A percentile compares a stretch with the other conserved stretches of the same genome.
Conservation (phyloP, 2,113 vertebrate genomes). For the Zosterops borbonicus region DNA sequence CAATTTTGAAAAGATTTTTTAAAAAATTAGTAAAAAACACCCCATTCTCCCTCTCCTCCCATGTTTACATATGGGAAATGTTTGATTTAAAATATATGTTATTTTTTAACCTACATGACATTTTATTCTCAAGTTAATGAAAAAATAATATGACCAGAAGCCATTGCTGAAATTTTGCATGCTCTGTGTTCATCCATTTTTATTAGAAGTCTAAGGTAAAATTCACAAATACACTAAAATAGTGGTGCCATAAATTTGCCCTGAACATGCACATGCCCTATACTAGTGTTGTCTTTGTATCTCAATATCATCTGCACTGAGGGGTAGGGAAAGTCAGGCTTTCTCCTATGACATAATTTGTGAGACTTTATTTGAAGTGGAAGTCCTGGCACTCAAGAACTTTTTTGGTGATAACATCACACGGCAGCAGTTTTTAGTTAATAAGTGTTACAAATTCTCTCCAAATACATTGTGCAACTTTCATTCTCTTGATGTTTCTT, state of each 20-base stretch:
- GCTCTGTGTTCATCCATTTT: not conserved
- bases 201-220: not conserved
- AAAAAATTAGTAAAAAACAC: not conserved
- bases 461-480: not conserved
- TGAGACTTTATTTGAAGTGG: not conserved
- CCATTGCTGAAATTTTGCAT: not conserved
- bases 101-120: not conserved
- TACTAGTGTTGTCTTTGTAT: not conserved
- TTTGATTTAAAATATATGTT: not conserved
- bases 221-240: not conserved
- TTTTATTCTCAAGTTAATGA: not conserved
- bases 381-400: not conserved
- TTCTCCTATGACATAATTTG: not conserved
- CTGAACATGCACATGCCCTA: not conserved
- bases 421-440: not conserved
- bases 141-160: not conserved
- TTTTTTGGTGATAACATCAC: not conserved
- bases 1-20: not conserved
- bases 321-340: not conserved
- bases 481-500: not conserved
- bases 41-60: fast-evolving
- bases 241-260: not conserved
- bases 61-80: fast-evolving
- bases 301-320: not conserved
- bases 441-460: not conserved